A percentile compares a stretch with the other conserved stretches of the same genome.
Evolutionary conservation across 2,113 vertebrate genomes (phyloP).

Genomic region (Phasianus colchicus): DNA sequence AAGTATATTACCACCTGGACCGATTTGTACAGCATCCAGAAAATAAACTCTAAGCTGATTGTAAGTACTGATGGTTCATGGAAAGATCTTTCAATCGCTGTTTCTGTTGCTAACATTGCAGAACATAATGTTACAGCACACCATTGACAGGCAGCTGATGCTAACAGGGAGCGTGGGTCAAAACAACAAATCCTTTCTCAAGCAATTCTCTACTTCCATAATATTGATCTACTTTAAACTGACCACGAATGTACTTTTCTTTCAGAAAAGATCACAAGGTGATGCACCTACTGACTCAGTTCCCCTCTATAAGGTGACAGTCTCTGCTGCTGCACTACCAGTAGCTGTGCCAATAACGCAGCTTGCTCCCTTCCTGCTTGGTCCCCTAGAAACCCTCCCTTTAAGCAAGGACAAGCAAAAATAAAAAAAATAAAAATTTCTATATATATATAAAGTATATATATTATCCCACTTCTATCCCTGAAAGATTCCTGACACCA

Average conservation of each 20-base stretch:
- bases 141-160: neutral
- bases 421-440: neutral
- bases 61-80: neutral
- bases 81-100: neutral
- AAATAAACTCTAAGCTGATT: neutral
- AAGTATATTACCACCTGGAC: neutral
- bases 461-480: accelerated
- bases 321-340: neutral
- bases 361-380: neutral
- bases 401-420: neutral
- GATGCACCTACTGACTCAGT: accelerated
- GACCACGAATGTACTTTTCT: neutral
- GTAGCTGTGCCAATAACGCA: neutral
- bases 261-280: neutral
- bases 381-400: neutral
- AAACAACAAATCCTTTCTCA: neutral
- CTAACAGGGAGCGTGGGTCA: neutral
- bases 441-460: too few species aligned
- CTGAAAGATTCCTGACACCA: neutral
- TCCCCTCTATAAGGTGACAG: neutral
- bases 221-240: neutral
- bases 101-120: neutral
- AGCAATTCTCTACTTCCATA: accelerated
- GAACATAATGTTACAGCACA: neutral
- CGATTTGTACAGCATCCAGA: neutral